Evolutionary conservation across 2,113 vertebrate species (phyloP), one percentile per base, ranked within the genome.

Genomic region (Vicugna pacos): DNA sequence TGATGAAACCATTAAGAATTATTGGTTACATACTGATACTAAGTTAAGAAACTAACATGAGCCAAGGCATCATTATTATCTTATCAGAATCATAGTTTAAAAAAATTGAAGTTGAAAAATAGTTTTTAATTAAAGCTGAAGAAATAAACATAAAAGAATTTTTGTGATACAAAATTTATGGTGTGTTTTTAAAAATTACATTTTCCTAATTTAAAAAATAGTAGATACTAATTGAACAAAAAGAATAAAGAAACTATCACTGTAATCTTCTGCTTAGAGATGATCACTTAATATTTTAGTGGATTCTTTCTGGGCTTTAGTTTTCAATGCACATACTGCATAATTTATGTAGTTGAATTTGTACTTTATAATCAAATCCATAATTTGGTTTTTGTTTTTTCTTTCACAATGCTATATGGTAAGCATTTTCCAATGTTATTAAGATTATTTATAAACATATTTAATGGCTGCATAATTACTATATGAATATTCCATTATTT

Each of bases 11-110:
- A 48, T 64, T 62, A 94, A 58, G 28, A 10, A 73, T 62, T 58
- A 96, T 96, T 69, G 54, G 28, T 85, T 73, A 79, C 12, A 56
- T 26, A 89, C 77, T 77, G 54, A 82, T 91, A 62, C 81, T 52
- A 62, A 82, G 90, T 89, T 80, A 85, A 75, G 60, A 80, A 94
- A 91, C 56, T 95, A 64, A 87, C 14, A 64, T 84, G 95, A 93
- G 22, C 58, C n/a, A 90, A 91, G 48, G 88, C 14, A 32, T 32
- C 22, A 60, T 46, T 83, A 28, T 67, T 96, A 64, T n/a, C 64
- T 91, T 69, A 64, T 91, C 54, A 95, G 82, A 87, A 50, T 62
- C 30, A 79, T 69, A 69, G 22, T 94, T 95, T 84, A 75, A 77
- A 75, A 87, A 96, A 92, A 38, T 86, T 13, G n/a, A 72, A 93